These are phyloP conservation scores for Oncopeltus fasciatus DNA, from an alignment of 1,140 invertebrate species.

Conservation along the genomic window DNA sequence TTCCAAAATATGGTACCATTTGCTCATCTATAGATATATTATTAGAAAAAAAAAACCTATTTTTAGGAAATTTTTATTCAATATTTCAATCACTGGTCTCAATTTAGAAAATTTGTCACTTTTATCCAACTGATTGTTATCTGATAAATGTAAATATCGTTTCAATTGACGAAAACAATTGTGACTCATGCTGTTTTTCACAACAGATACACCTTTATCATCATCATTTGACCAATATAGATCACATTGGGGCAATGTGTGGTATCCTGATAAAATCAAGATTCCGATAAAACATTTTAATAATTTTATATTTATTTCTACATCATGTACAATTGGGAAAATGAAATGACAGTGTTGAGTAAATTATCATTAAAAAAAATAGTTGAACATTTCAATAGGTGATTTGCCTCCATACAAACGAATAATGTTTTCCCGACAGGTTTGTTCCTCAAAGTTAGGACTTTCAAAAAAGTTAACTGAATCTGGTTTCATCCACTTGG, in stretches of 20 bases:
- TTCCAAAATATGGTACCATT: conserved; percentile 22
- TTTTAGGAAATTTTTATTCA: conserved; percentile 16
- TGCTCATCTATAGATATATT: conserved; percentile 18
- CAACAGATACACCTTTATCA: conserved; percentile 3
- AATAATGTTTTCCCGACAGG: background rate
- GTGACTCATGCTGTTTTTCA: background rate
- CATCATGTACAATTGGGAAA: background rate
- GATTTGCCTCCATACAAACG: background rate
- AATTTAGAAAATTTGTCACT: background rate
- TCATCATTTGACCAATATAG: conserved; percentile 10
- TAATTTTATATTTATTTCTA: conserved; percentile 6
- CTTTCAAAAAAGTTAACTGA: conserved; percentile 1
- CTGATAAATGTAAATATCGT: background rate
- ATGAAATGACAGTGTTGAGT: background rate
- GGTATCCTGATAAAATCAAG: background rate
- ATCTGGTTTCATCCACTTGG: background rate
- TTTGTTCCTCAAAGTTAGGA: background rate
- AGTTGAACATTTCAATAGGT: background rate
- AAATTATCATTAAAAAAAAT: background rate
- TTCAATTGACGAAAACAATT: background rate
- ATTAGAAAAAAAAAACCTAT: conserved; percentile 16
- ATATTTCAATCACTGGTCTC: background rate
- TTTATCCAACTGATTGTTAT: conserved; percentile 3
- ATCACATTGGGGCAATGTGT: background rate
- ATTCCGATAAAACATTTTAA: background rate